Percentiles rank a stretch among this genome's conserved stretches.
phyloP scores from a whole-genome alignment of 2,888 invertebrate species.

The Rotaria sp. region DNA sequence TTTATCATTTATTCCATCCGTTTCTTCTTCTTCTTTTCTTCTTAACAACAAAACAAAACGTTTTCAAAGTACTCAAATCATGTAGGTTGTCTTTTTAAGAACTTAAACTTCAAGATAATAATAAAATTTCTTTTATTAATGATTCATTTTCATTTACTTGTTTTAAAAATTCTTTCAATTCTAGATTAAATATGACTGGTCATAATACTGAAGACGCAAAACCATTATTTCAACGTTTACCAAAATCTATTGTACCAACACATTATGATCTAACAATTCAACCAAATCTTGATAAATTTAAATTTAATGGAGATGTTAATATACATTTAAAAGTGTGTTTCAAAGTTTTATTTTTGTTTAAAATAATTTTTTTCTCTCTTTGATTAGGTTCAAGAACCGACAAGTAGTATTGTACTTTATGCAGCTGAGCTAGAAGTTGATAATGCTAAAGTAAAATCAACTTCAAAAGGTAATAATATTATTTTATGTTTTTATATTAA shows the following conservation, averaged over 20 bases:
- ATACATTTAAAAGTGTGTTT: slow-evolving; percentile 35
- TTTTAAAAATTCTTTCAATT: neutral
- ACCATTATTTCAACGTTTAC: slow-evolving; percentile 35
- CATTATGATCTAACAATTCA: slow-evolving; percentile 35
- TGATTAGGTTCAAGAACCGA: slow-evolving; percentile 11
- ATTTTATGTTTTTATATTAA: neutral
- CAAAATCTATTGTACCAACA: slow-evolving; percentile 32
- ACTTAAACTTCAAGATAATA: too few species aligned
- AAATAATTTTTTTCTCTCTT: neutral
- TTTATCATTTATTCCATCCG: neutral
- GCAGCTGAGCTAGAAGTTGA: slow-evolving; percentile 33
- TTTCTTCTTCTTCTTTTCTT: neutral
- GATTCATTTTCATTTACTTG: too few species aligned
- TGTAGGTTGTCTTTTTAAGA: neutral
- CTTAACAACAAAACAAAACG: neutral
- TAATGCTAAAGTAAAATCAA: slow-evolving; percentile 30
- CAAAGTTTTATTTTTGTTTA: neutral
- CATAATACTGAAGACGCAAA: neutral
- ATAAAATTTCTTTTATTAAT: too few species aligned
- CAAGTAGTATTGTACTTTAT: slow-evolving; percentile 33
- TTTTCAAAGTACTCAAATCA: neutral
- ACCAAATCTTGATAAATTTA: slow-evolving; percentile 35
- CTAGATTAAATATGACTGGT: neutral
- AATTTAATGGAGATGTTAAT: slow-evolving; percentile 36
- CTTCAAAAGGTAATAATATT: neutral